Conservation (phyloP, 92 coral and sea anemone species). For the Zoanthus sociatus region DNA sequence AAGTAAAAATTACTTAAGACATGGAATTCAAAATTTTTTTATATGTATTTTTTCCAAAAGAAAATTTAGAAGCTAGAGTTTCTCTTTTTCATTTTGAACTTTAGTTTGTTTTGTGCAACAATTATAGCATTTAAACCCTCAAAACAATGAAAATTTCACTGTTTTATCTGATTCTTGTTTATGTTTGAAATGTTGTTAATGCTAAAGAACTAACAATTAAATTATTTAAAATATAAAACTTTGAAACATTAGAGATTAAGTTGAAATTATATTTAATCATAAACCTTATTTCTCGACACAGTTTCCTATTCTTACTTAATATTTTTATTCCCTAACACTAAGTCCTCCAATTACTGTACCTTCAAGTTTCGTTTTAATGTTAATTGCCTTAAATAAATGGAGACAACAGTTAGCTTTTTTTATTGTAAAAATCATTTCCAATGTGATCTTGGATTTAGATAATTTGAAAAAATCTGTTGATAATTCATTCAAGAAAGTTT, state of each 20-base stretch:
- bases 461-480: neutral
- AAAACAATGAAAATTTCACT: neutral
- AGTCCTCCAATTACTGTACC: neutral
- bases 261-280: neutral
- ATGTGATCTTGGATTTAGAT: neutral
- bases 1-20: slow-evolving; percentile 32
- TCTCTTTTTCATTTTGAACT: neutral
- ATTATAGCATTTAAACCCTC: neutral
- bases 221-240: neutral
- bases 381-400: neutral
- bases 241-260: neutral
- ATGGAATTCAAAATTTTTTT: slow-evolving; percentile 16
- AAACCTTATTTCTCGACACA: neutral
- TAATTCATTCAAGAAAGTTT: neutral
- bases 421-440: neutral
- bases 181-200: neutral
- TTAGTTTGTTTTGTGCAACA: neutral
- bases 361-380: neutral
- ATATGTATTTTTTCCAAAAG: neutral
- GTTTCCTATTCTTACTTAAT: neutral
- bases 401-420: neutral
- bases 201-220: neutral
- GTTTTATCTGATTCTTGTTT: neutral
- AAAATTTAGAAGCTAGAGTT: neutral
- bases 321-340: neutral